Percentiles rank a stretch among this genome's conserved stretches.
Conservation (phyloP, 2,888 invertebrate species). For the Myopa testacea region DNA sequence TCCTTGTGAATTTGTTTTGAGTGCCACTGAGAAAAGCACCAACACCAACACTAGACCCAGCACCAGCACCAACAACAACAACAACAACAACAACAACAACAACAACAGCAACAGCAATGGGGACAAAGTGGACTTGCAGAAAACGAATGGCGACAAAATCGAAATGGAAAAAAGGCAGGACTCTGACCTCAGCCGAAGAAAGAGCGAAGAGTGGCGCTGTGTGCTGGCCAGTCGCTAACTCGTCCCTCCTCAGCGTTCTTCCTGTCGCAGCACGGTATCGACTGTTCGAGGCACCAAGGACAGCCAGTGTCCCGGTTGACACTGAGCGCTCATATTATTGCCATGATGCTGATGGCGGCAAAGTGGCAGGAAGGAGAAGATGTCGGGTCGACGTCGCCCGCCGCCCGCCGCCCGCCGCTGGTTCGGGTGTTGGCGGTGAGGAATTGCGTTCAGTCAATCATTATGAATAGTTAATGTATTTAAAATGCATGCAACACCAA, state of each 20-base stretch:
- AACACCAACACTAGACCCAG: neutral
- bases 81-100: slow-evolving; percentile 1
- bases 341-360: neutral
- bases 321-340: neutral
- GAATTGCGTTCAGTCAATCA: slow-evolving; percentile 29
- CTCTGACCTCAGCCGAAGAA: slow-evolving; percentile 19
- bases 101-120: slow-evolving; percentile 3
- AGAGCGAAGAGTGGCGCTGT: neutral
- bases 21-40: slow-evolving; percentile 8
- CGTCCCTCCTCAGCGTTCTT: neutral
- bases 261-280: neutral
- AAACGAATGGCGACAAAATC: neutral
- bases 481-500: slow-evolving; percentile 22
- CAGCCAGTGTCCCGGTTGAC: slow-evolving; percentile 9
- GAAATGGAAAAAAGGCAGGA: slow-evolving; percentile 9
- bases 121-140: slow-evolving; percentile 1
- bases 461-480: slow-evolving; percentile 36
- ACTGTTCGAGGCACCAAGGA: neutral
- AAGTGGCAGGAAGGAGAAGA: too few species aligned
- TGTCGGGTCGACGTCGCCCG: neutral
- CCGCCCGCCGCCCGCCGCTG: neutral
- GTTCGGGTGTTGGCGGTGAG: neutral
- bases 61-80: neutral
- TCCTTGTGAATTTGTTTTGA: slow-evolving; percentile 45
- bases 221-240: neutral